Base-by-base conservation (phyloP, 2,797 vertebrate genomes). In the Tadarida brasiliensis region DNA sequence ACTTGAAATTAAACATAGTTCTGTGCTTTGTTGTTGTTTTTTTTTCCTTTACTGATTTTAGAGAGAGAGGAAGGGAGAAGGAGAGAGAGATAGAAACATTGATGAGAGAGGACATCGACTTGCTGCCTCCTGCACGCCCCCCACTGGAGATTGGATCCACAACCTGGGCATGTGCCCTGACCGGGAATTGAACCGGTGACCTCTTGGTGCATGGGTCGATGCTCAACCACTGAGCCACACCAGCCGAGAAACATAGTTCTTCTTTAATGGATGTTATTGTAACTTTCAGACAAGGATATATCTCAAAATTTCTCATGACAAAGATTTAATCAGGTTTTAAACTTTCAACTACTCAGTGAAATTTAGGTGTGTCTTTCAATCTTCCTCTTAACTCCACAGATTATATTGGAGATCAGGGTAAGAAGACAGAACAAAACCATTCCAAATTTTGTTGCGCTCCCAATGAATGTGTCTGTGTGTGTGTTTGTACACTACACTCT, bases 181-280 rank as follows among this genome's bases (percentile, higher is more conserved):
- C n/a, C n/a, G n/a, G n/a, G n/a, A n/a, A n/a, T n/a, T n/a, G n/a
- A n/a, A n/a, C n/a, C n/a, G n/a, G n/a, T n/a, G n/a, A n/a, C n/a
- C n/a, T n/a, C n/a, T n/a, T n/a, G n/a, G n/a, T n/a, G n/a, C n/a
- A n/a, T n/a, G n/a, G n/a, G n/a, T n/a, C n/a, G n/a, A n/a, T n/a
- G n/a, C n/a, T n/a, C n/a, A n/a, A n/a, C n/a, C n/a, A n/a, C n/a
- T n/a, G n/a, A n/a, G n/a, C n/a, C n/a, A n/a, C n/a, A n/a, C n/a
- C n/a, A n/a, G n/a, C n/a, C n/a, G n/a, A n/a, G n/a, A 96, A 95
- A 76, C 3, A 47, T 24, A 67, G 11, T 78, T 77, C 39, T 76
- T 1, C 87, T 88, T 70, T 51, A 65, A 61, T 68, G 87, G 68
- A 44, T 24, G 0, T 26, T 92, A 93, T 49, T 90, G 2, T n/a